Conservation (phyloP, 2,797 vertebrate genomes). For the Luscinia megarhynchos region DNA sequence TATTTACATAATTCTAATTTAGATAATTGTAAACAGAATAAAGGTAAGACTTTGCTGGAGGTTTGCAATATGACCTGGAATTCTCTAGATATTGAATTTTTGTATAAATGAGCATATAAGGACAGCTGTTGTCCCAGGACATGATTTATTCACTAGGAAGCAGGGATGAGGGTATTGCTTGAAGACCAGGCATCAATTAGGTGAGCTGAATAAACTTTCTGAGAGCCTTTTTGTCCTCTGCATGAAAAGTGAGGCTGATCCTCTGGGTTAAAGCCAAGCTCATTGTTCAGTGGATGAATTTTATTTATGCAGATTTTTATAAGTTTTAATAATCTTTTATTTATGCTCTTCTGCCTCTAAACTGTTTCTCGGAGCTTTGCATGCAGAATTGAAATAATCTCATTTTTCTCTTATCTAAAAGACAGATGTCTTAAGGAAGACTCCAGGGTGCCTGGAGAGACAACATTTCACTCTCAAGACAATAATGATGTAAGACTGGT, state of each 20-base stretch:
- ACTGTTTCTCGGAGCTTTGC: background rate
- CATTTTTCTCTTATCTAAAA: background rate
- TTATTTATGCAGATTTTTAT: background rate
- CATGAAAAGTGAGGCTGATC: background rate
- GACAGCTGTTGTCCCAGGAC: background rate
- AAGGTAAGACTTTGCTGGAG: background rate
- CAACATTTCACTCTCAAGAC: background rate
- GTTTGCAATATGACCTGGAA: background rate
- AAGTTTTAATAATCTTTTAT: conserved; percentile 27
- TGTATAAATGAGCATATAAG: background rate
- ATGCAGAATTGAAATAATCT: conserved; percentile 4
- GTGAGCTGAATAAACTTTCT: background rate
- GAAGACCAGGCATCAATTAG: background rate
- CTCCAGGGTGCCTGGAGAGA: background rate
- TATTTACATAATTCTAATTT: background rate
- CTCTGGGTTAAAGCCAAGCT: background rate
- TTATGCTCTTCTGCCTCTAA: background rate
- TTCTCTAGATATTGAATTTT: background rate
- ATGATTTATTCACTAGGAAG: background rate
- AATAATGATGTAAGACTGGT: background rate
- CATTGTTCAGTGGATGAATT: background rate
- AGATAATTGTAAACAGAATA: background rate
- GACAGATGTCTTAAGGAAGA: background rate
- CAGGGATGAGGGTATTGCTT: background rate
- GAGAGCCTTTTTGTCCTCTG: background rate